Conservation (phyloP, 2,113 vertebrate genomes). For the Corythornis madagascariensis region DNA sequence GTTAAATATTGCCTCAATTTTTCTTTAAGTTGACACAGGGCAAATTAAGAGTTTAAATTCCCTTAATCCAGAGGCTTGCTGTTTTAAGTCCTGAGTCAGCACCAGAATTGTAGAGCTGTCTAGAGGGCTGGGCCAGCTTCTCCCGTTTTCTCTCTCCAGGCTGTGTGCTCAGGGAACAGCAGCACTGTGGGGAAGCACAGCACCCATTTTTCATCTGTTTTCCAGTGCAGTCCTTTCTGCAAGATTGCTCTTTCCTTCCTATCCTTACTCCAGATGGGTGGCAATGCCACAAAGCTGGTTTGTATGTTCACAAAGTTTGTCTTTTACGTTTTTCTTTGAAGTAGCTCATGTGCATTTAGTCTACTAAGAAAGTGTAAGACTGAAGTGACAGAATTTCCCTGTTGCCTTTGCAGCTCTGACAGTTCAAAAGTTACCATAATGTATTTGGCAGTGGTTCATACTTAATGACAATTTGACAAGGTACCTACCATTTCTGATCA, state of each 20-base stretch:
- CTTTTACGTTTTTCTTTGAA: background rate
- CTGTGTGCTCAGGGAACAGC: background rate
- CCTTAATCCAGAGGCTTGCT: background rate
- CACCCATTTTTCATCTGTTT: background rate
- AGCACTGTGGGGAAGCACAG: background rate
- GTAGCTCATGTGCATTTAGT: background rate
- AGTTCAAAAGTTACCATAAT: background rate
- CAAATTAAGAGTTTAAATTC: background rate
- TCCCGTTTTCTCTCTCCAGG: background rate
- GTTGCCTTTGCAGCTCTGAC: background rate
- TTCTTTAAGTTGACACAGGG: background rate
- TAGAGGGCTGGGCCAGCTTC: background rate
- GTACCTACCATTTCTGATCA: background rate
- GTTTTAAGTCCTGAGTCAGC: background rate
- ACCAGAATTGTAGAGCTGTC: background rate
- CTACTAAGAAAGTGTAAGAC: background rate
- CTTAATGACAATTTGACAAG: background rate
- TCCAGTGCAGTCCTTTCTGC: background rate
- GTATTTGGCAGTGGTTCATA: background rate
- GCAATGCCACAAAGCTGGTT: background rate
- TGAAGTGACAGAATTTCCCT: background rate
- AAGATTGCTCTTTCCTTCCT: background rate
- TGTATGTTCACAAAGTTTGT: background rate
- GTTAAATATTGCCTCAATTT: background rate
- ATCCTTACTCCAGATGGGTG: background rate